These are phyloP conservation scores for Sebastes taczanowskii DNA, from an alignment of 2,797 vertebrate genomes.

Conservation along the genomic window DNA sequence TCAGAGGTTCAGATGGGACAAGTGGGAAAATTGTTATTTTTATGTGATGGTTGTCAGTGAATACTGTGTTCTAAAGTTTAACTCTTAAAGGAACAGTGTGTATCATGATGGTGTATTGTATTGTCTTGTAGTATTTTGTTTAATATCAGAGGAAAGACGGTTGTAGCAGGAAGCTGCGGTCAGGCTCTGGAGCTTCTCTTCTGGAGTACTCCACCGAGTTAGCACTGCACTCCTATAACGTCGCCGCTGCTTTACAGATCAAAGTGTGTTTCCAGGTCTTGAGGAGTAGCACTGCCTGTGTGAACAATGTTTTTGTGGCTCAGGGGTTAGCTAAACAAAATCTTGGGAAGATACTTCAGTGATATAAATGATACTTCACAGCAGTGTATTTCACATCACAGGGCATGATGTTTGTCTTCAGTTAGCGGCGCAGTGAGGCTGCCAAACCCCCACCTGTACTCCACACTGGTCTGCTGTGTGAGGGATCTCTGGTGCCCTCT, in stretches of 20 bases:
- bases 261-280: neutral
- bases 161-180: neutral
- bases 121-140: no score
- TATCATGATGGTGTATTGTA: no score
- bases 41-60: neutral
- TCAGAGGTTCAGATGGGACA: neutral
- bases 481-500: constrained; percentile 66
- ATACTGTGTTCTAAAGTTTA: constrained; percentile 5
- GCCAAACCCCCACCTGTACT: constrained; percentile 15
- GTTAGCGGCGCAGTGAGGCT: neutral
- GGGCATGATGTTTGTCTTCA: neutral
- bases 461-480: constrained; percentile 2
- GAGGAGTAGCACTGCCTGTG: neutral
- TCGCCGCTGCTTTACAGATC: neutral
- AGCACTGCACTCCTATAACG: neutral
- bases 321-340: neutral
- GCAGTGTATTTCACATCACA: neutral
- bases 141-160: no score
- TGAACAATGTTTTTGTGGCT: neutral
- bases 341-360: neutral
- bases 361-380: neutral
- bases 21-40: neutral
- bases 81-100: neutral
- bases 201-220: neutral
- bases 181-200: neutral